Base-by-base conservation (phyloP, 2,797 vertebrate genomes). In the Ctenochaetus hawaiiensis region DNA sequence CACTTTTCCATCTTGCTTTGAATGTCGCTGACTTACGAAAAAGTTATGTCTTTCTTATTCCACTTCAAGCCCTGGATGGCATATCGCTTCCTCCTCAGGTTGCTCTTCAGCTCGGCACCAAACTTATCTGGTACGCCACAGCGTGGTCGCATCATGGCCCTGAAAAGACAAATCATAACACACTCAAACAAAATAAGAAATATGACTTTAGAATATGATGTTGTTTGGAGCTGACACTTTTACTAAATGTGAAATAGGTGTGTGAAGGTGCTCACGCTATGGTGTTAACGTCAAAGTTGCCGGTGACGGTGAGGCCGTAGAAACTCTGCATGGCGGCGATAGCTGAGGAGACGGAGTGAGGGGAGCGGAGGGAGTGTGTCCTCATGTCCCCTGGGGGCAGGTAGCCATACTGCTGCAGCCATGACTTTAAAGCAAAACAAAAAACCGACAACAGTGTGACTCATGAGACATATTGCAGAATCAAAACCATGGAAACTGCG, bases 61-160 rank as follows among this genome's bases (percentile, higher is more conserved):
- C 97, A 99, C 84, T 97, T 98, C 81, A 98, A 92, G 67, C 96
- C 96, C 86, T 99, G 97, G 88, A 96, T 96, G 68, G 97, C 97
- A 0, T 96, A 99, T 34, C 97, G 95, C 81, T 97, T 97, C 87
- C 93, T 96, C 82, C 97, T 95, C 72, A 98, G 94, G 79, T 97
- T 98, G 90, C 94, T 97, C 89, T 98, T 98, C 77, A 99, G 94
- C 89, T 97, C 97, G 0, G 96, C 91, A 43, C 97, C 97, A 76
- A 98, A 98, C 85, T 97, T 97, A 87, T 99, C 97, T 0, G 97
- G 97, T 59, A 98, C 97, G 0, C 97, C 97, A 57, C 97, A 99
- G 63, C 97, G 97, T 2, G 97, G 95, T 1, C 89, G 92, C 58
- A 75, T 90, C 97, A 99, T 99, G 77, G 97, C 97, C 86, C 97